phyloP scores from a whole-genome alignment of 2,797 vertebrate genomes.

The Sarcophilus harrisii region DNA sequence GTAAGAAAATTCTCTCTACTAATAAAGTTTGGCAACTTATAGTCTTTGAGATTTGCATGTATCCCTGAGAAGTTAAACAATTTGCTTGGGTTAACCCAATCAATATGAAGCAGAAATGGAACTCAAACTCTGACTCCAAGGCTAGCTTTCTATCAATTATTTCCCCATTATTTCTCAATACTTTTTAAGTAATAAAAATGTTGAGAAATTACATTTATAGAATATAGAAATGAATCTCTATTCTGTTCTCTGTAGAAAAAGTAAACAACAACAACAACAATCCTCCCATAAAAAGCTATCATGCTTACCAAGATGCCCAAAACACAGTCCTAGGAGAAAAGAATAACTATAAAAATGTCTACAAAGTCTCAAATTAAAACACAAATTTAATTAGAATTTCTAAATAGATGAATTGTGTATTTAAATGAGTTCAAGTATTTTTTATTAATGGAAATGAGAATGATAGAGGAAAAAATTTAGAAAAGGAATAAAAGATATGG shows the following conservation, averaged over 20 bases:
- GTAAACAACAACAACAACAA: not conserved
- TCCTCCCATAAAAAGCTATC: not conserved
- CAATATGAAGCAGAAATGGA: not conserved
- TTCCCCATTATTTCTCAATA: not conserved
- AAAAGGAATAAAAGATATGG: not conserved
- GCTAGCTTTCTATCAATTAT: not conserved
- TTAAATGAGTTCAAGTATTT: not conserved
- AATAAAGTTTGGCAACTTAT: not conserved
- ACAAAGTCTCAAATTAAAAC: not conserved
- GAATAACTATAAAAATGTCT: not conserved
- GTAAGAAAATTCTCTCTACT: not conserved
- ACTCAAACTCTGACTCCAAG: not conserved
- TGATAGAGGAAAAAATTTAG: not conserved
- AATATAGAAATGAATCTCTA: not conserved
- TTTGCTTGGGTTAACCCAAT: not conserved
- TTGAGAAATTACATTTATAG: not conserved
- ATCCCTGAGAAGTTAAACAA: not conserved
- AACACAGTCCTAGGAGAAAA: not conserved
- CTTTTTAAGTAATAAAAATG: not conserved
- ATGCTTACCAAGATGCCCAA: not conserved
- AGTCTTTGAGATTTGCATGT: not conserved
- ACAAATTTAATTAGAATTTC: not conserved
- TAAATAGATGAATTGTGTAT: not conserved
- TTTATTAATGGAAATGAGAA: not conserved
- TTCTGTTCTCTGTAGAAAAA: not conserved